Evolutionary conservation across 1,140 invertebrate species (phyloP).

Genomic region (Harlomillsia oculata): DNA sequence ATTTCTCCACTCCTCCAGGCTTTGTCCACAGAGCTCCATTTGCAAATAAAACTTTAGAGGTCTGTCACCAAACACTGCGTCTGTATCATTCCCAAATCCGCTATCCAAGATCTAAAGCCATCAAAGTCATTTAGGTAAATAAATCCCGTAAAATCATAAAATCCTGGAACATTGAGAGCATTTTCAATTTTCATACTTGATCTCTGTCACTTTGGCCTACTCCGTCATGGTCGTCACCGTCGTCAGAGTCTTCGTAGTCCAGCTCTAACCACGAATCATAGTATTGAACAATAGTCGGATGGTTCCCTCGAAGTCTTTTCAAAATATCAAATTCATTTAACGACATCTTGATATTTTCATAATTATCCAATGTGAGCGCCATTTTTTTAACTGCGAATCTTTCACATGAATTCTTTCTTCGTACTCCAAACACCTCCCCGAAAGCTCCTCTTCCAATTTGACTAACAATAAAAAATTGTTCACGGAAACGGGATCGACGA

Average conservation of each 20-base stretch:
- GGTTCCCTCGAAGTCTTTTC: slow-evolving; percentile 7
- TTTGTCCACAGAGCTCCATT: slow-evolving; percentile 25
- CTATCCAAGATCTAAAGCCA: not conserved
- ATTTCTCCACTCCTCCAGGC: slow-evolving; percentile 22
- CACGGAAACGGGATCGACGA: slow-evolving; percentile 18
- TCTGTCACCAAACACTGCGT: too few relatives aligned
- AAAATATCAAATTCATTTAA: slow-evolving; percentile 28
- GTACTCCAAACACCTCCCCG: slow-evolving; percentile 25
- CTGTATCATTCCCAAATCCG: too few relatives aligned
- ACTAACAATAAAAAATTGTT: slow-evolving; percentile 11
- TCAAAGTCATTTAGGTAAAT: not conserved
- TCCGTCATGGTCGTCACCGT: not conserved
- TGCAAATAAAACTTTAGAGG: slow-evolving; percentile 28
- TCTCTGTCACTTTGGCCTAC: too few relatives aligned
- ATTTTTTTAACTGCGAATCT: slow-evolving; percentile 29
- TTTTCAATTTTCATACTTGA: too few relatives aligned
- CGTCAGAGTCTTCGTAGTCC: slow-evolving; percentile 4
- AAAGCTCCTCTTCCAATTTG: slow-evolving; percentile 21
- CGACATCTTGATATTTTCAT: slow-evolving; percentile 24
- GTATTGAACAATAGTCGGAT: slow-evolving; percentile 23
- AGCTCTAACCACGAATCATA: slow-evolving; percentile 32
- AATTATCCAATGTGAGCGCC: slow-evolving; percentile 3
- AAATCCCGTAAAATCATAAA: too few relatives aligned
- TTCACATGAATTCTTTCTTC: not conserved
- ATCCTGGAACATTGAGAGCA: too few relatives aligned